Conservation (phyloP, 2,888 invertebrate genomes). For the Nipponacmea schrenckii region DNA sequence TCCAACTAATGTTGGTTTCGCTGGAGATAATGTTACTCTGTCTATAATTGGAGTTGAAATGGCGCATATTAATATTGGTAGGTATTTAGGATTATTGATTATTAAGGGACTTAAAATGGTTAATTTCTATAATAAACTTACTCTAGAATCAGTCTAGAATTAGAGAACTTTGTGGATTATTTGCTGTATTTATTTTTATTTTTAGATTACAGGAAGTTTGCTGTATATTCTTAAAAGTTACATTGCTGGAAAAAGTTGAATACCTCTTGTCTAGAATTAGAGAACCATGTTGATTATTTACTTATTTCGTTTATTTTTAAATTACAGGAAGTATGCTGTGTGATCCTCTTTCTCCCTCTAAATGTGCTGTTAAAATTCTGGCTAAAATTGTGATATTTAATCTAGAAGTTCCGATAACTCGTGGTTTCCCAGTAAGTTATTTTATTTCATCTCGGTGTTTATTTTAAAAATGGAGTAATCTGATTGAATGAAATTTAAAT, state of each 20-base stretch:
- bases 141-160: too few species aligned
- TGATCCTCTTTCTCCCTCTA: slow-evolving; percentile 83
- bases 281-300: too few species aligned
- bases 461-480: too few species aligned
- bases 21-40: slow-evolving; percentile 91
- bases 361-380: slow-evolving; percentile 83
- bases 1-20: slow-evolving; percentile 81
- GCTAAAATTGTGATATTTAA: slow-evolving; percentile 91
- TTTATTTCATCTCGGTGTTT: neutral
- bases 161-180: too few species aligned
- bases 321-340: slow-evolving; percentile 84
- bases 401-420: slow-evolving; percentile 88
- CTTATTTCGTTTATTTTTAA: too few species aligned
- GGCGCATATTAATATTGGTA: slow-evolving; percentile 79
- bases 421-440: slow-evolving; percentile 80
- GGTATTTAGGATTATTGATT: slow-evolving; percentile 18
- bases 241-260: too few species aligned
- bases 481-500: too few species aligned
- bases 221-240: too few species aligned
- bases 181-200: too few species aligned
- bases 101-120: too few species aligned
- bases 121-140: too few species aligned
- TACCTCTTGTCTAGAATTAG: too few species aligned
- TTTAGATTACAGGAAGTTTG: slow-evolving; percentile 76
- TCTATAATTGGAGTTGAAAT: slow-evolving; percentile 79